Evolutionary conservation across 2,797 vertebrate species (phyloP).

Genomic region (Macrochelys suwanniensis): DNA sequence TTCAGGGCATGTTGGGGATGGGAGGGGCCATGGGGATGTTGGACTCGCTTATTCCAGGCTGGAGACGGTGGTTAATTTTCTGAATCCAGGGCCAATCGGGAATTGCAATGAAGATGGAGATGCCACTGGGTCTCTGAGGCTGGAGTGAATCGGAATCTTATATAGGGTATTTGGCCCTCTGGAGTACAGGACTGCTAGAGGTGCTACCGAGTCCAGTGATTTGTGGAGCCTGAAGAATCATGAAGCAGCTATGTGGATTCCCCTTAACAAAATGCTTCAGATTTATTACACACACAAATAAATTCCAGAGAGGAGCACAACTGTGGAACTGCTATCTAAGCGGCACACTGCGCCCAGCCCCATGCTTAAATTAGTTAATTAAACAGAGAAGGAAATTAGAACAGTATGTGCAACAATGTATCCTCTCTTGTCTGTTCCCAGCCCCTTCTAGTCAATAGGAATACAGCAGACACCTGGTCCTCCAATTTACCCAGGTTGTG

Average conservation of each 20-base stretch:
- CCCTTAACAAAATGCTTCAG: not conserved
- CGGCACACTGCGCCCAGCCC: not conserved
- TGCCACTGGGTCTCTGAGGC: not conserved
- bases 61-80: not conserved
- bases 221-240: not conserved
- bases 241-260: not conserved
- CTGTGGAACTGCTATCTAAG: not conserved
- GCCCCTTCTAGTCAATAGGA: not conserved
- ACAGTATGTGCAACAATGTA: not conserved
- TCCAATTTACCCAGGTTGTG: not conserved
- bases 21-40: not conserved
- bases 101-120: not conserved
- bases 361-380: not conserved
- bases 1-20: not conserved
- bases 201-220: not conserved
- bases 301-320: not conserved
- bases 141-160: not conserved
- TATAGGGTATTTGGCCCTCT: not conserved
- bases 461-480: not conserved
- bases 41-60: not conserved
- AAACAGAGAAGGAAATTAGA: not conserved
- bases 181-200: not conserved
- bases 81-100: not conserved
- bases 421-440: not conserved
- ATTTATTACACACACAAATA: not conserved